Base-by-base conservation (phyloP, 2,113 vertebrate species). In the Alaudala cheleensis region DNA sequence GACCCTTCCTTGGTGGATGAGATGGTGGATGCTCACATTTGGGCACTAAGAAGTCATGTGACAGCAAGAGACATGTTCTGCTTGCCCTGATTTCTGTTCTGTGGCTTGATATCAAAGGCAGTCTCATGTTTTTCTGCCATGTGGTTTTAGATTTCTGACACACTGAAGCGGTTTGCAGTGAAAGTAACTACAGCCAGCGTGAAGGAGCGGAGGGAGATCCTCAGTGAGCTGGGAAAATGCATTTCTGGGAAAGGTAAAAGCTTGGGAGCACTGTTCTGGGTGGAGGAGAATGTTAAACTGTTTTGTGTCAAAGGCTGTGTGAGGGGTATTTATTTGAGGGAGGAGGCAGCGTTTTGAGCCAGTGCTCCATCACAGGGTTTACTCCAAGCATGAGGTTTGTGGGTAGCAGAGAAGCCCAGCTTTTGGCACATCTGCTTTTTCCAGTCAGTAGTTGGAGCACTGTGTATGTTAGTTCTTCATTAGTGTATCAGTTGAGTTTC, bases 161-260 rank as follows among this genome's bases (percentile, higher is more conserved):
- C 99, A 3, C 98, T 99, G 96, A 99, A 99, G 98, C 99, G 98
- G 78, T 99, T 99, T 98, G 99, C 99, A 3, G 97, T 98, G 14
- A 99, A 99, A 76, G 99, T 99, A 53, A 99, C 99, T 1, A 99
- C 99, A 92, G 98, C 99, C 76, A 99, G 99, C 9, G 98, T 99
- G 95, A 99, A 99, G 86, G 99, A 99, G 69, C 98, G 99, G 12
- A 98, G 98, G 91, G 98, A 99, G 91, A 98, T 99, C 91, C 98
- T 99, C 29, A 97, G 95, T 50, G 99, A 99, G 57, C 97, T 99
- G 96, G 98, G 98, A 92, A 98, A 87, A 76, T 99, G 99, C 91
- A 95, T 99, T 73, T 97, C 98, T 76, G 98, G 98, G 81, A 99
- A 99, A 99, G 99, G 99, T 99, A 94, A 90, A 66, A 66, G 28